Base-by-base conservation (phyloP, 2,888 invertebrate genomes). In the Drosophila silvestris region DNA sequence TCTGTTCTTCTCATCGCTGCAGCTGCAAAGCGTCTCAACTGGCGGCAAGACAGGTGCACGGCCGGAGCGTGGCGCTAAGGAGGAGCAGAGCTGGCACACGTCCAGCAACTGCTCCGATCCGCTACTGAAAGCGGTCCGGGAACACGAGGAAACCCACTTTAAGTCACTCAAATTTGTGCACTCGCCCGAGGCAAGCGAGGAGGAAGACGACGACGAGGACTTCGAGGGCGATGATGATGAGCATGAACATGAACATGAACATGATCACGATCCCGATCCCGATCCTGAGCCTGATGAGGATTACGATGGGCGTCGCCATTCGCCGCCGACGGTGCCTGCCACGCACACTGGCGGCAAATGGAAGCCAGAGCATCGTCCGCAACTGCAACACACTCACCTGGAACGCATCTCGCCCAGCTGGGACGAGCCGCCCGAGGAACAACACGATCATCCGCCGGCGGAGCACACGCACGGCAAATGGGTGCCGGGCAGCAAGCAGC, bases 1-100 rank as follows among this genome's bases (percentile, higher is more conserved):
- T 91, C 96, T 97, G 7, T 98, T 98, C 93, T 98, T 98, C 88
- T 97, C 96, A 44, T 97, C 97, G 0, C 93, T 98, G 41, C 96
- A 97, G 89, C 92, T 97, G 19, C 96, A 96, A 86, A 97, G 97
- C 88, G 92, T 93, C 0, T 91, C 95, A 0, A 94, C 95, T 1
- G 94, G 95, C 60, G 93, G 94, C 1, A 94, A 94, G 22, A 94
- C 90, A 0, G 64, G 69, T 9, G 57, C 68, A 0, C 76, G 82
- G 0, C 64, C 76, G 0, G 91, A 87, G 5, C 69, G 80, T 0
- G 30, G 75, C 4, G 26, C 58, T 6, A 85, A 86, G n/a, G 86
- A 81, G 5, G 90, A 82, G 1, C 59, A 59, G 41, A n/a, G 56
- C 28, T 85, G 85, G 84, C 67, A 73, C 41, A 60, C 66, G 10